phyloP scores from a whole-genome alignment of 2,113 vertebrate genomes.

The Pedetes capensis region DNA sequence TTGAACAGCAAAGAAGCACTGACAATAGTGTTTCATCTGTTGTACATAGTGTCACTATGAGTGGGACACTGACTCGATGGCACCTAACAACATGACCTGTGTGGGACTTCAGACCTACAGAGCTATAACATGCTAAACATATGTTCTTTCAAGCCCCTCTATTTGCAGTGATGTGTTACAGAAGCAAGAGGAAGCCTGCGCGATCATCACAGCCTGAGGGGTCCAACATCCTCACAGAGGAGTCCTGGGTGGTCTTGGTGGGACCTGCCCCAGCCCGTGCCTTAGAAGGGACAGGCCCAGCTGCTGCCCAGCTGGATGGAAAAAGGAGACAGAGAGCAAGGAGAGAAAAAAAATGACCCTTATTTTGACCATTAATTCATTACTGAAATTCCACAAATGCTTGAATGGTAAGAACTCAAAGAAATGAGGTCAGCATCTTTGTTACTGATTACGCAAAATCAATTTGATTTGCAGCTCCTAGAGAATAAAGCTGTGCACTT shows the following conservation, averaged over 20 bases:
- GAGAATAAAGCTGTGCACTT: not conserved
- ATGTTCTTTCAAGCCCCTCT: not conserved
- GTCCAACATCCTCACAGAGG: not conserved
- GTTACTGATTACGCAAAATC: not conserved
- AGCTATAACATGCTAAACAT: not conserved
- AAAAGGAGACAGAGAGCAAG: not conserved
- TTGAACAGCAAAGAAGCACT: too few relatives aligned
- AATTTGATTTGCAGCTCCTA: not conserved
- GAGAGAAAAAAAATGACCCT: too few relatives aligned
- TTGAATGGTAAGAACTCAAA: not conserved
- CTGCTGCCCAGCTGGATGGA: not conserved
- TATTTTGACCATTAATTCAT: not conserved
- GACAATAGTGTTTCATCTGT: too few relatives aligned
- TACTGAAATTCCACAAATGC: conserved; percentile 10
- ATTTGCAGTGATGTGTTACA: not conserved
- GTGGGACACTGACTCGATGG: too few relatives aligned
- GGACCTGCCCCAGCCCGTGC: rapidly evolving
- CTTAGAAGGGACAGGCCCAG: not conserved
- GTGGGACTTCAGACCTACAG: not conserved
- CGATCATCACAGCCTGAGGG: rapidly evolving
- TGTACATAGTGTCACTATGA: too few relatives aligned
- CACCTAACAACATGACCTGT: not conserved
- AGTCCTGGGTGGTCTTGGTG: rapidly evolving
- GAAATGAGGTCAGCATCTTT: not conserved
- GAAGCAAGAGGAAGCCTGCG: not conserved